Conservation (phyloP, 2,797 vertebrate species). For the Hippocampus kuda region DNA sequence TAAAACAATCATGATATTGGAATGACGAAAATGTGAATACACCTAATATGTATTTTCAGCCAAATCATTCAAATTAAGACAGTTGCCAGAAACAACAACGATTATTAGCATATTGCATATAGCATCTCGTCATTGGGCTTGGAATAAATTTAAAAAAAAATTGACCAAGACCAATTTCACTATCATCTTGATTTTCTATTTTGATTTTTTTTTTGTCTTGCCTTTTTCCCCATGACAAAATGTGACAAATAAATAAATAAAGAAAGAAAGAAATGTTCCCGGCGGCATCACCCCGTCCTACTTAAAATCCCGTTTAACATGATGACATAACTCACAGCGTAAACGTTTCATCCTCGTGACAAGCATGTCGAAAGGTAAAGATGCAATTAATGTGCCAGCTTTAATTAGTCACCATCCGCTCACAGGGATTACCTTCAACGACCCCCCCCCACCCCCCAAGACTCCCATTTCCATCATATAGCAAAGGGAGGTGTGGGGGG, state of each 20-base stretch:
- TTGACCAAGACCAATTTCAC: no score
- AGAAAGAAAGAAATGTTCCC: neutral
- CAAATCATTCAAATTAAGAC: no score
- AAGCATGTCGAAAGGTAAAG: neutral
- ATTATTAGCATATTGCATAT: no score
- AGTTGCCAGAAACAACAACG: no score
- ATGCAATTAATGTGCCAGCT: slow-evolving; percentile 13
- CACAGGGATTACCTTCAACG: slow-evolving; percentile 27
- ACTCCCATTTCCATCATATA: slow-evolving; percentile 20
- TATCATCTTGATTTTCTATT: no score
- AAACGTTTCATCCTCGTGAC: neutral
- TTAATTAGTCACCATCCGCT: neutral
- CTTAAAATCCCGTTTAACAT: neutral
- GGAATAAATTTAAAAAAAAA: no score
- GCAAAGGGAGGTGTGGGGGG: neutral
- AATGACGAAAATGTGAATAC: no score
- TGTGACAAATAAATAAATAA: neutral
- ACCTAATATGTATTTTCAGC: no score
- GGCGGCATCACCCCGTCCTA: neutral
- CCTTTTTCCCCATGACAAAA: neutral
- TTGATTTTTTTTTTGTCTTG: no score
- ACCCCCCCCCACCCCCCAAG: slow-evolving; percentile 16
- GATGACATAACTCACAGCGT: neutral
- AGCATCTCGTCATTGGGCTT: no score
- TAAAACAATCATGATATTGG: no score